Conservation (phyloP, 37 sponge, comb jelly and placozoan species). For the Aplysina aerophoba region DNA sequence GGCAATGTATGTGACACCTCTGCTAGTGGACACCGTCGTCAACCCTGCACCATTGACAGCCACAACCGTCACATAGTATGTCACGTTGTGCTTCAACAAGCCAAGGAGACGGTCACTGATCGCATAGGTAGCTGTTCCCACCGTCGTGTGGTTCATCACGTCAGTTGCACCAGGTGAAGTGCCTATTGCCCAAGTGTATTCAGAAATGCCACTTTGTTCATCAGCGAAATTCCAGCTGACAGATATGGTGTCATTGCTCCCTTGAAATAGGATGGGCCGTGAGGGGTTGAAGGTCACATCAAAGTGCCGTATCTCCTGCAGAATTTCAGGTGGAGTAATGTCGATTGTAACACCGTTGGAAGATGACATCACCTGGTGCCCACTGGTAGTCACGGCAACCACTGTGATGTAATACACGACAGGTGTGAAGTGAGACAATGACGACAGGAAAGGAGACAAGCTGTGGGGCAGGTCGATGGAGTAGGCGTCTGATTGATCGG, state of each 20-base stretch:
- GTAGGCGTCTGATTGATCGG: slow-evolving; percentile 38
- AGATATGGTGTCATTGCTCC: slow-evolving; percentile 69
- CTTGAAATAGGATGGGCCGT: slow-evolving; percentile 60
- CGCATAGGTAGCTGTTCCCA: slow-evolving; percentile 52
- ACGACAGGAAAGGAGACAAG: slow-evolving; percentile 14
- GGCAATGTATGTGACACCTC: slow-evolving; percentile 67
- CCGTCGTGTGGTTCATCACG: slow-evolving; percentile 48
- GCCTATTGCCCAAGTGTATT: slow-evolving; percentile 84
- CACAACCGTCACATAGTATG: slow-evolving; percentile 74
- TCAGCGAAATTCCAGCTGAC: slow-evolving; percentile 75
- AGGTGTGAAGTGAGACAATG: slow-evolving; percentile 52
- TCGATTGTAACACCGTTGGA: slow-evolving; percentile 81
- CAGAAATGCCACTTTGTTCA: slow-evolving; percentile 68
- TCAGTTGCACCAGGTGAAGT: slow-evolving; percentile 37
- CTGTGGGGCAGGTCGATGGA: background rate
- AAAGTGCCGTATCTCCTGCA: slow-evolving; percentile 54
- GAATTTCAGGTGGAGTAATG: slow-evolving; percentile 61
- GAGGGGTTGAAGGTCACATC: slow-evolving; percentile 64
- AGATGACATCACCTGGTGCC: slow-evolving; percentile 20
- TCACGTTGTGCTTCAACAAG: slow-evolving; percentile 52
- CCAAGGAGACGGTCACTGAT: slow-evolving; percentile 40
- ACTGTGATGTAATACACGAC: slow-evolving; percentile 73
- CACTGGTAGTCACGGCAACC: slow-evolving; percentile 76
- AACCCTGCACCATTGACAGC: slow-evolving; percentile 80
- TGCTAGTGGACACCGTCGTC: slow-evolving; percentile 36